Evolutionary conservation across 1,140 invertebrate species (phyloP).

Genomic region (Meloidogyne chitwoodi): DNA sequence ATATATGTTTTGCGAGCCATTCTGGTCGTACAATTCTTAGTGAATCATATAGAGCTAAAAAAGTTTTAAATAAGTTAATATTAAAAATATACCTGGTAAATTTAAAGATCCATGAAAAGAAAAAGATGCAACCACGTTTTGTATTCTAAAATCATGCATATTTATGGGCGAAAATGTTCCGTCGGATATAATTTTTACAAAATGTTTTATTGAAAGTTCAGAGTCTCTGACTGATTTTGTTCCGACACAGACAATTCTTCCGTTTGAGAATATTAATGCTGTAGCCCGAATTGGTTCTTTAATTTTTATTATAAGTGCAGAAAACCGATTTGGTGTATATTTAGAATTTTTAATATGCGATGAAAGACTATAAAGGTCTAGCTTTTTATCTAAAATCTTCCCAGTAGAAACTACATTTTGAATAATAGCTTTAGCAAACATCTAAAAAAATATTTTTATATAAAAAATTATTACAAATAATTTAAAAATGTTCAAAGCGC

Average conservation of each 20-base stretch:
- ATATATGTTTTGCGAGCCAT: neutral
- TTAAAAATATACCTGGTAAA: neutral
- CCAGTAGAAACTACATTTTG: neutral
- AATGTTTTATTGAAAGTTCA: no score
- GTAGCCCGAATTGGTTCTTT: neutral
- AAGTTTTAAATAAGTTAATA: neutral
- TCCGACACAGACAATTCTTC: neutral
- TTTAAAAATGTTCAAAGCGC: conserved; percentile 12
- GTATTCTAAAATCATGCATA: neutral
- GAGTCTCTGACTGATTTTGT: neutral
- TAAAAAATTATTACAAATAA: neutral
- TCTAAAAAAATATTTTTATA: no score
- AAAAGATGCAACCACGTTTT: neutral
- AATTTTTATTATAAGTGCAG: neutral
- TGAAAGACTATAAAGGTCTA: neutral
- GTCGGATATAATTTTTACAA: no score
- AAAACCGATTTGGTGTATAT: neutral
- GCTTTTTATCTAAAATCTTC: no score
- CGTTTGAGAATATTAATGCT: neutral
- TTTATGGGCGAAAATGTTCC: no score
- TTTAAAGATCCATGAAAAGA: neutral
- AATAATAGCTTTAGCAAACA: neutral
- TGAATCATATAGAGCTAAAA: neutral
- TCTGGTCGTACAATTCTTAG: neutral
- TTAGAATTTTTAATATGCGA: neutral